Evolutionary conservation across 2,113 vertebrate species (phyloP), one percentile per base, ranked within the genome.

Genomic region (Ctenomys sociabilis): DNA sequence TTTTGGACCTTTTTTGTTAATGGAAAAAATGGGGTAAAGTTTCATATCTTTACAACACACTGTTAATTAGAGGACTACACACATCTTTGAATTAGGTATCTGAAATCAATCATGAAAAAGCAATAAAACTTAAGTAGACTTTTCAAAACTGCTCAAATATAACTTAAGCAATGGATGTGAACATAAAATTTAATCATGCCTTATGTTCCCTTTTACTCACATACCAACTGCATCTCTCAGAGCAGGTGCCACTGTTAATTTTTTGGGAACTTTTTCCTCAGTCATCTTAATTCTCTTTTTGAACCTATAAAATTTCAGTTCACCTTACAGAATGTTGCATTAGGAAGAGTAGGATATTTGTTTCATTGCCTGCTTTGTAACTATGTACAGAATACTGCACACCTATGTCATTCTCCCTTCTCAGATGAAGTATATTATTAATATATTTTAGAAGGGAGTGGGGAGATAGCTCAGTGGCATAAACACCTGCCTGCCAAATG

Each of bases 1-100:
- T 77, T 78, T 80, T 63, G 88, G 77, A 92, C 61, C 91, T 87
- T 90, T 85, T 61, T 83, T 54, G 10, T 68, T 83, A 87, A 77
- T 70, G 40, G 26, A 87, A 93, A 85, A 85, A 86, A 61, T 49
- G 32, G n/a, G 77, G 43, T 57, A 90, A 93, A 75, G 40, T 77
- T 93, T 90, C 86, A 86, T 82, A 61, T 85, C 28, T 87, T 90
- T 75, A 40, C 28, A 83, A 43, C 59, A 59, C 8, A 90, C n/a
- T 77, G 45, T 90, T 93, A 95, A 93, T 93, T 96, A 95, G 64
- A 83, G 5, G 4, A 86, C 2, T 59, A 54, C 5, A 68, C 35
- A 19, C 49, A 77, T 77, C 61, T 85, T 93, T 86, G 87, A 35
- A 84, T 70, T 86, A 82, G 63, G 9, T 93, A 61, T 61, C 8